phyloP scores from a whole-genome alignment of 2,113 vertebrate species.

The Alaudala cheleensis region DNA sequence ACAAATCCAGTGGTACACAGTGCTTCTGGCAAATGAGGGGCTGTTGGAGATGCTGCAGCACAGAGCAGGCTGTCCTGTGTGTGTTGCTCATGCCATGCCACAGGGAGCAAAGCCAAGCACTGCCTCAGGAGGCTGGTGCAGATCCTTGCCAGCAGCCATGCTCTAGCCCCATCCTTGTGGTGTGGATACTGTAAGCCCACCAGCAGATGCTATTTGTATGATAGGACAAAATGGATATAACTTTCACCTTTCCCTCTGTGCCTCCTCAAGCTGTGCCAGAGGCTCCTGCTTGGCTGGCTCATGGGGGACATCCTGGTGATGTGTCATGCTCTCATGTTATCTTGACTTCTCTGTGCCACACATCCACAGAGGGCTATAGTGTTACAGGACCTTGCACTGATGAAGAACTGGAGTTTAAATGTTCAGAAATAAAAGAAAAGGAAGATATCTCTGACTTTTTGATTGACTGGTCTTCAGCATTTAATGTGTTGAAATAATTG shows the following conservation, averaged over 20 bases:
- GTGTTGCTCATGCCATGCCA: rapidly evolving
- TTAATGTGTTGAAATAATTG: neutral
- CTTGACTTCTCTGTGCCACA: neutral
- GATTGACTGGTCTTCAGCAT: neutral
- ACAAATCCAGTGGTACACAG: neutral
- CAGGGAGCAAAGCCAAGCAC: neutral
- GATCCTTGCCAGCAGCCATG: rapidly evolving
- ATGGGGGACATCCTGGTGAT: neutral
- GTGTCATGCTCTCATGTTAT: neutral
- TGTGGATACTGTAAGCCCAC: neutral
- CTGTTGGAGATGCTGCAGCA: neutral
- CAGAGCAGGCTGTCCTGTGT: rapidly evolving
- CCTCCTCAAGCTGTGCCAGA: neutral
- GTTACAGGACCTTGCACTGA: neutral
- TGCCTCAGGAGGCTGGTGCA: neutral
- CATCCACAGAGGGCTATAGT: rapidly evolving
- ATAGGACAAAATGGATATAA: neutral
- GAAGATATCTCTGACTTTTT: neutral
- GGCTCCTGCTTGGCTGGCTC: neutral
- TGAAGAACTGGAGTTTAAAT: neutral
- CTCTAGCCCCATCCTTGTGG: neutral
- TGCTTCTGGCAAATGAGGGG: neutral
- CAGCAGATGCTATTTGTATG: neutral
- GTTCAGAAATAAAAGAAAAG: neutral
- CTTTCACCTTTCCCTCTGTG: neutral